Evolutionary conservation across 2,888 invertebrate genomes (phyloP), one percentile per base, ranked within the genome.

Genomic region (Cylloceria caligata): DNA sequence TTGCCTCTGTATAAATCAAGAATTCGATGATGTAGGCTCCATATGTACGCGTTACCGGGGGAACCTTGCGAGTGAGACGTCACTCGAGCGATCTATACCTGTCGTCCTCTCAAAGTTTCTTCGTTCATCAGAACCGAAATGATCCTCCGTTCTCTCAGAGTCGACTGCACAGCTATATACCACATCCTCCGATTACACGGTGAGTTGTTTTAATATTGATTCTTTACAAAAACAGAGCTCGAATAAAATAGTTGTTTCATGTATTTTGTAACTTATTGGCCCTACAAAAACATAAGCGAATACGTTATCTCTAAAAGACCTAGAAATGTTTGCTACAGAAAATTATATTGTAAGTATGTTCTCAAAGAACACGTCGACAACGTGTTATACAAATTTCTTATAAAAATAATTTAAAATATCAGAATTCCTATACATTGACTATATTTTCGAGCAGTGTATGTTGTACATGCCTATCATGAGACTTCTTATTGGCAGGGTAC

Each of bases 1-100:
- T 36, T 71, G 77, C 72, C 83, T 80, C 72, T 65, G 16, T 60
- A 76, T 76, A 67, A 81, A 81, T 81, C 72, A 76, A 45, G 27
- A 69, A 69, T 71, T 79, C 73, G 64, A 57, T 42, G 42, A 73
- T 49, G 45, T 13, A 39, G 47, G 52, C 30, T 52, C 55, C 45
- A 57, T 60, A 42, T 67, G 65, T 39, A 39, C 7, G 49, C 27
- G 60, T 57, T 45, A 9, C 47, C 27, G 30, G 30, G 60, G 24
- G 24, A 60, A 60, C 72, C 71, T 13, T 9, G 30, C 49, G 60
- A 76, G 76, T 81, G 67, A 81, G 75, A 76, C 64, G 67, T 81
- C 65, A 80, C 36, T 42, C 36, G 21, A n/a, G 30, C 76, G 55
- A 71, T 75, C 69, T 55, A 49, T 80, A 80, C 68, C 64, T 55